phyloP scores from a whole-genome alignment of 2,113 vertebrate species.

The Theristicus caerulescens region DNA sequence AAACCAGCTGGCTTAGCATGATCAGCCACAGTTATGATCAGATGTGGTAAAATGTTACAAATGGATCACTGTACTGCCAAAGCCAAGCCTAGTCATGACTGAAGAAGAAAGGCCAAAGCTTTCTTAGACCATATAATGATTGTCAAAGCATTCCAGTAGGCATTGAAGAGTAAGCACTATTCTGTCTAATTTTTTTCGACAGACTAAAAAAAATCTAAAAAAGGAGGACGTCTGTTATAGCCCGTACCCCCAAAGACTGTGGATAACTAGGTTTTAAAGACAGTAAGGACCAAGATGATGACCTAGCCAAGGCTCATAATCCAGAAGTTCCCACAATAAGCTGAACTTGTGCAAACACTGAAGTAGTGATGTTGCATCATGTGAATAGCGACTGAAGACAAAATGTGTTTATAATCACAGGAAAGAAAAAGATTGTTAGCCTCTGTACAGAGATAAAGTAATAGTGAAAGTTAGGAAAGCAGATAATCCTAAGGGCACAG shows the following conservation, averaged over 20 bases:
- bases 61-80: neutral
- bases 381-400: neutral
- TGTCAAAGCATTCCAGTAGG: neutral
- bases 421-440: neutral
- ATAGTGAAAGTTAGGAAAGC: neutral
- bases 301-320: neutral
- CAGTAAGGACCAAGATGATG: neutral
- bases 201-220: neutral
- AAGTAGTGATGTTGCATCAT: neutral
- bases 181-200: neutral
- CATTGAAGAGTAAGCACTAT: neutral
- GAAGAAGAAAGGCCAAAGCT: neutral
- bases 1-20: neutral
- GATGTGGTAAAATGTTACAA: neutral
- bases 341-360: neutral
- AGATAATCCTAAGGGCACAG: neutral
- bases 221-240: neutral
- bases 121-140: neutral
- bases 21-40: neutral
- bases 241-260: neutral
- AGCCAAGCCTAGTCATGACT: neutral
- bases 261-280: neutral
- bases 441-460: neutral
- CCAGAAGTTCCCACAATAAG: neutral
- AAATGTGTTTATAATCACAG: neutral